Evolutionary conservation across 2,888 invertebrate genomes (phyloP), one percentile per base, ranked within the genome.

Genomic region (Drosophila mimica): DNA sequence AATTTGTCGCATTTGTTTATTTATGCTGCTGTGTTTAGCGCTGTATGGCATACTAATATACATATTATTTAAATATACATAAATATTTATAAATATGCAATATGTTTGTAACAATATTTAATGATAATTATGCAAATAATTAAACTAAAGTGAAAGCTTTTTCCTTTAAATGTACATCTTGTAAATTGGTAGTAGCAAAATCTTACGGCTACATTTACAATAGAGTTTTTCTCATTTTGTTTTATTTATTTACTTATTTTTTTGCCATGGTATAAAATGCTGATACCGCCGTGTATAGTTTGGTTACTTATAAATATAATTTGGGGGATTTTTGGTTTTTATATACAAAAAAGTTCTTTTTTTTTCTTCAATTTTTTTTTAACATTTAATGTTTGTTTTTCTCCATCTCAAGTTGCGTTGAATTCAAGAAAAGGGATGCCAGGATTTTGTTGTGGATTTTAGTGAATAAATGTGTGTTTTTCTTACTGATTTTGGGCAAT

Each of bases 141-240:
- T 89, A 88, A 86, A 86, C 85, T 86, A 89, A 86, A 89, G 89
- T 89, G 85, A 86, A 86, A 86, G 85, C 85, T 86, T 86, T 85
- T 75, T 86, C 82, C 88, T 78, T 86, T 78, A 84, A 86, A 87
- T 89, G 85, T 84, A 84, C 84, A 83, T 70, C 79, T 74, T 87
- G 90, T 89, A 87, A 88, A 88, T 86, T 82, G 89, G 87, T 88
- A 88, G 90, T 90, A 88, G 87, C 90, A 88, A 88, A 88, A 86
- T 65, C 87, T 88, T 87, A 87, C 49, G 74, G 81, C 86, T 88
- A 87, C 85, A 79, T 84, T 88, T 84, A 84, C 84, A 88, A 65
- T 83, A 70, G 69, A 51, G 49, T 63, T 51, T 67, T 61, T n/a
- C 30, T 40, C 20, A 54, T 54, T 70, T 63, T 49, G 11, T 56